Base-by-base conservation (phyloP, 2,888 invertebrate genomes). In the Argyra leucocephala region DNA sequence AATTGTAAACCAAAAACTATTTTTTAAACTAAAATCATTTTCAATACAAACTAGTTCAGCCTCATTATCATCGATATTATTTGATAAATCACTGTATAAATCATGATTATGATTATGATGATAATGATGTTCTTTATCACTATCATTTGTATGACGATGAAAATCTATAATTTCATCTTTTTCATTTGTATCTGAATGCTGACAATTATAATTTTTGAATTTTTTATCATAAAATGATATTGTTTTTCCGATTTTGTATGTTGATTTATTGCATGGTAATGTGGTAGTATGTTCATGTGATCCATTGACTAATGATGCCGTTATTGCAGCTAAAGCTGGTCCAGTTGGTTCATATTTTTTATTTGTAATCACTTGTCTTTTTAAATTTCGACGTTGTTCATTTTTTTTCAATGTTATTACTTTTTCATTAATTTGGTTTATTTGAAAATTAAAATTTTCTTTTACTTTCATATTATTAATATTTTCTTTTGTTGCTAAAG, bases 1-100 rank as follows among this genome's bases (percentile, higher is more conserved):
- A 60, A 96, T 93, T 70, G 93, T 91, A 82, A 96, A 96, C 96
- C 96, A 96, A 81, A 97, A 91, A 71, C 93, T 92, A 82, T 97
- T 92, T 72, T 88, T 86, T 68, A 93, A 80, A 66, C 88, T 89
- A 80, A 93, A 94, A 77, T 90, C 90, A 81, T 93, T 93, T 80
- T 89, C 87, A 66, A 86, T 79, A 71, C 73, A 75, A 57, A 75
- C 67, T 65, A 78, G 65, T 62, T 75, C 74, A 68, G 70, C 71
- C 61, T 72, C 70, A 23, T 72, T 70, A 15, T 72, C 70, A 15
- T 66, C 65, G 31, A 69, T 67, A n/a, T 63, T 26, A 12, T 65
- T 18, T 18, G 12, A 3, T 9, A 9, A 5, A 37, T 37, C 3
- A 37, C 12, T 18, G 18, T 9, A n/a, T n/a, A 48, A 48, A 48